Evolutionary conservation across 2,888 invertebrate genomes (phyloP), one percentile per base, ranked within the genome.

Genomic region (Asteroscopus sphinx): DNA sequence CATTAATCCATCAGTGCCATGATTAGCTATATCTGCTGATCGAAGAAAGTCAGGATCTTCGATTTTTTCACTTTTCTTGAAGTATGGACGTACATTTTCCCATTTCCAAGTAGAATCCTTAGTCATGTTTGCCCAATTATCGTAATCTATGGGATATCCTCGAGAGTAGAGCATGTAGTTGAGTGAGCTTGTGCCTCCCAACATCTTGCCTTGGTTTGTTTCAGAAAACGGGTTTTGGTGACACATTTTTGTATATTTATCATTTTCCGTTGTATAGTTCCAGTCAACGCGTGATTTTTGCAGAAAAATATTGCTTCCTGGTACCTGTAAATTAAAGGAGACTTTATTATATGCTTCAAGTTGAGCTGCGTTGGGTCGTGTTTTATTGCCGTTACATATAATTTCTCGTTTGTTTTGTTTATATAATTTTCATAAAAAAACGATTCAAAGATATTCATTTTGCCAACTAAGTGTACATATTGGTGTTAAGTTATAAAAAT

Each of bases 141-240:
- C 96, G 75, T 95, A 96, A 78, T 96, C 96, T 5, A 79, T 80
- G 8, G 93, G 89, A 77, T 95, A 95, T 0, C 96, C 96, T 49
- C 95, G 87, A 0, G 95, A 81, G 75, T 96, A 95, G 0, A 96
- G 51, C 95, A 96, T 95, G 17, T 92, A 95, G 79, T 96, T 96
- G 2, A 96, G 90, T 0, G 92, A 86, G 39, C 95, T 95, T 11
- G 93, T 91, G 0, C 96, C 96, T 0, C 96, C 96, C 25, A 95
- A 83, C 0, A 93, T 92, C 70, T 69, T 69, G 11, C 69, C 69
- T 7, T 16, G 41, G 17, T 12, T 65, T 0, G 36, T 33, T 16
- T 71, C 46, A 37, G 41, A 45, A 15, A 36, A 48, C 0, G 63
- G 40, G 0, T 57, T 51, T n/a, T 46, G 49, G 6, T 72, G 70